Evolutionary conservation across 2,113 vertebrate species (phyloP).

Genomic region (Phylloscopus whistleri): DNA sequence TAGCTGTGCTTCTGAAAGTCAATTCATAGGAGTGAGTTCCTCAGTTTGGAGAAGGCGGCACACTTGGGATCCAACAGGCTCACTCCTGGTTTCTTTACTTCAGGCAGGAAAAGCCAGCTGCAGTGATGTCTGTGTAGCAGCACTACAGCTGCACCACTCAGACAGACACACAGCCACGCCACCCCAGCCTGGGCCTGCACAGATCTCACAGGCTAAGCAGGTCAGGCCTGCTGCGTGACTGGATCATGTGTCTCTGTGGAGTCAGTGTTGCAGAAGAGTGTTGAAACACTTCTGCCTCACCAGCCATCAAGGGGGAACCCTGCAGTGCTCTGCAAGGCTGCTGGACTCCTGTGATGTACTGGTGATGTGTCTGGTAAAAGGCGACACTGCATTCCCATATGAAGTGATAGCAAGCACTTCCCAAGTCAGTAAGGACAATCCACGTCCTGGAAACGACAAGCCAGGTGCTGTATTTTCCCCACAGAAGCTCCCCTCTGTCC

Average conservation of each 20-base stretch:
- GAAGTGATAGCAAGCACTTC: not conserved
- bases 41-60: not conserved
- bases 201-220: conserved; percentile 18
- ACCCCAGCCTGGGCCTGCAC: not conserved
- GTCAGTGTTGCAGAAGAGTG: not conserved
- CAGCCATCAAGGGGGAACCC: not conserved
- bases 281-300: not conserved
- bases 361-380: not conserved
- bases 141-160: not conserved
- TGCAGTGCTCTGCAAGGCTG: not conserved
- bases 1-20: not conserved
- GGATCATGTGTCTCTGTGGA: not conserved
- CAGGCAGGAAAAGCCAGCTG: not conserved
- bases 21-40: not conserved
- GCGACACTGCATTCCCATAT: not conserved
- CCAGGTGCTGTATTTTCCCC: not conserved
- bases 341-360: not conserved
- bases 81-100: not conserved
- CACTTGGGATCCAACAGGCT: not conserved
- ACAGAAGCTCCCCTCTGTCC: not conserved
- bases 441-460: not conserved
- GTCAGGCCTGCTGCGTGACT: conserved; percentile 24
- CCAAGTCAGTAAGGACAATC: not conserved
- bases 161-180: not conserved
- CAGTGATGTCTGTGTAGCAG: not conserved